phyloP scores from a whole-genome alignment of 2,113 vertebrate species.

The Gavia stellata region DNA sequence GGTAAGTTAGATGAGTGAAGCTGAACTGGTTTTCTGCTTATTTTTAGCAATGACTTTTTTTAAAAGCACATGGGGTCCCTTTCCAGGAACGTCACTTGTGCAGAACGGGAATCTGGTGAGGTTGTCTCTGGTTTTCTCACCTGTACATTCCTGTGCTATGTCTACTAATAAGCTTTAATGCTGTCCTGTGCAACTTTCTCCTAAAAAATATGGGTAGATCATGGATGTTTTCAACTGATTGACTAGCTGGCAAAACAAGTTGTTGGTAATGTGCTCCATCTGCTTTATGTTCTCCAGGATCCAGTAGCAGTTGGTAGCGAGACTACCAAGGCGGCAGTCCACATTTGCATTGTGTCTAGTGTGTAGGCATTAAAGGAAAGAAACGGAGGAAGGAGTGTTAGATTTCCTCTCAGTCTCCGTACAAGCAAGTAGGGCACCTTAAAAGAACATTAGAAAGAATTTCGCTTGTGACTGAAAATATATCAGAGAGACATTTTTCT shows the following conservation, averaged over 20 bases:
- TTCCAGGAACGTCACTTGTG: neutral
- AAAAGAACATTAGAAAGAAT: neutral
- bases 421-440: neutral
- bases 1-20: neutral
- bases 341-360: conserved; percentile 35
- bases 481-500: neutral
- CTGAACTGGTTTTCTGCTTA: neutral
- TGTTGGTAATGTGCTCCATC: conserved; percentile 33
- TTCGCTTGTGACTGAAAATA: neutral
- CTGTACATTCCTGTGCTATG: neutral
- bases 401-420: neutral
- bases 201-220: neutral
- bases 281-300: conserved; percentile 52
- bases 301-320: conserved; percentile 40
- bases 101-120: neutral
- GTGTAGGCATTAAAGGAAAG: conserved; percentile 2
- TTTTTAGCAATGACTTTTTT: neutral
- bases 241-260: conserved; percentile 25
- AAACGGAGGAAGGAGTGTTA: neutral
- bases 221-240: conserved; percentile 23
- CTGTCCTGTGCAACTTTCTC: neutral
- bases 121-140: neutral
- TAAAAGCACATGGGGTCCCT: neutral
- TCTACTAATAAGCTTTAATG: neutral
- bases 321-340: neutral